Evolutionary conservation across 2,888 invertebrate genomes (phyloP).

Genomic region (Drosophila yooni): DNA sequence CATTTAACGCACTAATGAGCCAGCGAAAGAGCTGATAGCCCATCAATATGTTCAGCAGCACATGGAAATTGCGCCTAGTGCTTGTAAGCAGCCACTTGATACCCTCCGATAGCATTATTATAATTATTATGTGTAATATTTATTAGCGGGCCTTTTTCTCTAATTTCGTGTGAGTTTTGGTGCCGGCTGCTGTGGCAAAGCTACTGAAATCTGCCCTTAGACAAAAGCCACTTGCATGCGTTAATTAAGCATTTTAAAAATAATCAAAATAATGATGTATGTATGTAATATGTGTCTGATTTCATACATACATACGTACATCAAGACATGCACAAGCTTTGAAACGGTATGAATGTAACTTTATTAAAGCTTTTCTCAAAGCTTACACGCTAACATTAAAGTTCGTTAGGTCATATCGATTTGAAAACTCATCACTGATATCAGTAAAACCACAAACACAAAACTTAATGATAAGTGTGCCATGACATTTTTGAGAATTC

Average conservation of each 20-base stretch:
- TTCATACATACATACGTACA: conserved; percentile 10
- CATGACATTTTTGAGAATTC: neutral
- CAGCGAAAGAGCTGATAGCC: conserved; percentile 74
- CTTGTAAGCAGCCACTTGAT: conserved; percentile 58
- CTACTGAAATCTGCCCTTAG: conserved; percentile 27
- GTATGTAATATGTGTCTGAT: neutral
- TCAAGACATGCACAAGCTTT: conserved; percentile 27
- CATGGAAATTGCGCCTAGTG: conserved; percentile 42
- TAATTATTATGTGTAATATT: neutral
- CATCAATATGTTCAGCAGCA: conserved; percentile 63
- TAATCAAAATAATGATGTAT: conserved; percentile 2
- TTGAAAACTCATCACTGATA: conserved; percentile 8
- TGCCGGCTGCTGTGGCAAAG: conserved; percentile 33
- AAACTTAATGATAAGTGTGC: neutral
- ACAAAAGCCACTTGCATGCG: conserved; percentile 25
- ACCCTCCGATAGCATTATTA: conserved; percentile 64
- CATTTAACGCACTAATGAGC: conserved; percentile 53
- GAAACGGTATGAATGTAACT: conserved; percentile 1
- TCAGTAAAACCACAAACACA: conserved; percentile 10
- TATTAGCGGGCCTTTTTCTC: neutral
- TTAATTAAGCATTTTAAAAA: conserved; percentile 36
- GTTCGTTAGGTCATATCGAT: conserved; percentile 7
- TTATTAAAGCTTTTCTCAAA: conserved; percentile 49
- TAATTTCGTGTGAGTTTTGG: conserved; percentile 9
- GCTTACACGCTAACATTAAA: conserved; percentile 41